phyloP scores from a whole-genome alignment of 2,888 invertebrate genomes.

The Oligia strigilis region DNA sequence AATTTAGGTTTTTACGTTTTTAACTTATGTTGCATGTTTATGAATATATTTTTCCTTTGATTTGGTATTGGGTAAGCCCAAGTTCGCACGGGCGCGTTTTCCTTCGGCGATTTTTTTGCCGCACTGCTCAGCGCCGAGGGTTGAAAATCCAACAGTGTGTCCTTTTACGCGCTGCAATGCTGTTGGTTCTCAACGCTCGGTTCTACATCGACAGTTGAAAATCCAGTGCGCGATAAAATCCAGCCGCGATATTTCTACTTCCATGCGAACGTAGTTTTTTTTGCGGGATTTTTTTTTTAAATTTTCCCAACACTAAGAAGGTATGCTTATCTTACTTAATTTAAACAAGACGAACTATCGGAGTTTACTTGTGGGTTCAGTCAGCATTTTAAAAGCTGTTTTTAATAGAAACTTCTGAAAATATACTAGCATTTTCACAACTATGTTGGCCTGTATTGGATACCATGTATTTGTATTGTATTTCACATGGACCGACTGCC shows the following conservation, averaged over 20 bases:
- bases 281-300: not conserved
- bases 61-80: constrained; percentile 27
- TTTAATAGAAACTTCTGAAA: not conserved
- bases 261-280: too few relatives aligned
- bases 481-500: not conserved
- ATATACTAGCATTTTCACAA: not conserved
- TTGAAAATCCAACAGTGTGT: too few relatives aligned
- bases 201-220: too few relatives aligned
- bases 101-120: not conserved
- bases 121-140: too few relatives aligned
- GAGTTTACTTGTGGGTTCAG: not conserved
- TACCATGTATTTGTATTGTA: too few relatives aligned
- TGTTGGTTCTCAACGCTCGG: too few relatives aligned
- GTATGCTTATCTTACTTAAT: not conserved
- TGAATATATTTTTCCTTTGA: constrained; percentile 30
- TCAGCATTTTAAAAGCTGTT: not conserved
- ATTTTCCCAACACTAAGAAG: not conserved
- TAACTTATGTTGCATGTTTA: constrained; percentile 21
- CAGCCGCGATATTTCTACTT: too few relatives aligned
- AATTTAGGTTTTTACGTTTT: constrained; percentile 60
- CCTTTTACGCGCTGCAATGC: too few relatives aligned
- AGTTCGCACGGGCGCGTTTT: not conserved
- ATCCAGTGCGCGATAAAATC: too few relatives aligned
- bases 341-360: not conserved
- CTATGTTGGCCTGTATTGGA: too few relatives aligned